Evolutionary conservation across 2,113 vertebrate genomes (phyloP).

Genomic region (Colius striatus): DNA sequence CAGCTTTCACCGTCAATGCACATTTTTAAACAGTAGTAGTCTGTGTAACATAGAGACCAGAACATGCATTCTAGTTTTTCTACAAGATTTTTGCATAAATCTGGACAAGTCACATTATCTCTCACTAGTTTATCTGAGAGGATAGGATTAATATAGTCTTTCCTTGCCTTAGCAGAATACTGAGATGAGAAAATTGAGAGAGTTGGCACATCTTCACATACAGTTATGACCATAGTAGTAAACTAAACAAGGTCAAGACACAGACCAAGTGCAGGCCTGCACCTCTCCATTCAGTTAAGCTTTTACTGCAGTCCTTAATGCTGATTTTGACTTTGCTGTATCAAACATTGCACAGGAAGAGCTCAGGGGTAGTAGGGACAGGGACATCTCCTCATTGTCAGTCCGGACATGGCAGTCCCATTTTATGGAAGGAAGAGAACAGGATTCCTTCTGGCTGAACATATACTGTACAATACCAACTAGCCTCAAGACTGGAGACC

Average conservation of each 20-base stretch:
- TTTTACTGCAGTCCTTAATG: neutral
- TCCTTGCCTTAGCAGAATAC: neutral
- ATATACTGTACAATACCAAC: neutral
- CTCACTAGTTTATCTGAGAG: neutral
- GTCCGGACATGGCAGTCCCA: neutral
- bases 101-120: neutral
- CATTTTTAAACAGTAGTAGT: neutral
- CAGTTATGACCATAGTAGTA: neutral
- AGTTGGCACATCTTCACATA: neutral
- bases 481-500: neutral
- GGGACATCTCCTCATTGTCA: neutral
- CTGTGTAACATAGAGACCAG: neutral
- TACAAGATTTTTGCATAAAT: neutral
- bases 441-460: neutral
- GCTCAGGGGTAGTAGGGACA: neutral
- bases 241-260: neutral
- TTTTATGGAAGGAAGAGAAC: neutral
- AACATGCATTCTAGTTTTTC: neutral
- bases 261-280: neutral
- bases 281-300: neutral
- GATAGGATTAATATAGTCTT: neutral
- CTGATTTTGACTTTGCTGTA: neutral
- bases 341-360: neutral
- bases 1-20: neutral
- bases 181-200: neutral